phyloP scores from a whole-genome alignment of 2,113 vertebrate genomes.

The Sula dactylatra region DNA sequence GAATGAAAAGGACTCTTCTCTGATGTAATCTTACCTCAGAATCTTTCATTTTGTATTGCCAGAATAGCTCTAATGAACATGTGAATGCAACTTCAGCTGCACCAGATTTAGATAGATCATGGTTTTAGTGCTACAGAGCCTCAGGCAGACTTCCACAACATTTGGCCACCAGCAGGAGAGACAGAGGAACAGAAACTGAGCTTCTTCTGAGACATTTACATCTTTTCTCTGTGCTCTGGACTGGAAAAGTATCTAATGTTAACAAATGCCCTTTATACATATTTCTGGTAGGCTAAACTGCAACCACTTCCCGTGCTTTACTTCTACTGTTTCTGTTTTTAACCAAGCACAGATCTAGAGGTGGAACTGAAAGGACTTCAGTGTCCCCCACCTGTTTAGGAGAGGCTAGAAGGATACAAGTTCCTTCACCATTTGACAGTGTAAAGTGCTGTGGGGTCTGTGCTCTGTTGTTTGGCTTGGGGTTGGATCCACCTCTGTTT shows the following conservation, averaged over 20 bases:
- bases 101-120: not conserved
- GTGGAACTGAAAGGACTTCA: not conserved
- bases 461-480: not conserved
- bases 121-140: not conserved
- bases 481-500: not conserved
- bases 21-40: not conserved
- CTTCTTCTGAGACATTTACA: not conserved
- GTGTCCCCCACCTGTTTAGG: not conserved
- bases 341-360: not conserved
- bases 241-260: not conserved
- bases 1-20: not conserved
- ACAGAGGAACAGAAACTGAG: not conserved
- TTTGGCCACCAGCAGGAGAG: slow-evolving; percentile 6
- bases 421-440: not conserved
- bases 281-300: not conserved
- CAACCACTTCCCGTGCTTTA: not conserved
- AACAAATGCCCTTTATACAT: not conserved
- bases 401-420: not conserved
- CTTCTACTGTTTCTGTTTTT: not conserved
- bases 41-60: not conserved
- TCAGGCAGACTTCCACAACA: not conserved
- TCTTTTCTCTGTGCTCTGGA: not conserved
- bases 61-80: not conserved
- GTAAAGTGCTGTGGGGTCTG: not conserved
- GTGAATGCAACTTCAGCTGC: not conserved